These are phyloP conservation scores for Thalassarche chlororhynchos DNA, from an alignment of 2,113 vertebrate genomes.

Conservation along the genomic window DNA sequence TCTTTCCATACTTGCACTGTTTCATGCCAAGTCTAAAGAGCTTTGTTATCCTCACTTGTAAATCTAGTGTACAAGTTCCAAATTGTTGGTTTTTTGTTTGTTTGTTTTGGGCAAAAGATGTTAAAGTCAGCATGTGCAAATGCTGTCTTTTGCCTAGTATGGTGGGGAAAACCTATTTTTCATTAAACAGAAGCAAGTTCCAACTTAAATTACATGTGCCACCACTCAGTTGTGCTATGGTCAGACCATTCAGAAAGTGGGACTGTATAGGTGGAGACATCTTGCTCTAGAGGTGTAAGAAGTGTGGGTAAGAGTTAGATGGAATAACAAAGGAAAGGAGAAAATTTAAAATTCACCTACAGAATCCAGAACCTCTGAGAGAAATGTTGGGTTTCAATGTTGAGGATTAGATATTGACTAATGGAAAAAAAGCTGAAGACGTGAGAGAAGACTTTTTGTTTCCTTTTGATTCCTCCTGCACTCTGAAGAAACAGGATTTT, in stretches of 20 bases:
- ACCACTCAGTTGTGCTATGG: background rate
- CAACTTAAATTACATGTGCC: background rate
- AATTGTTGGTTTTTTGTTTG: background rate
- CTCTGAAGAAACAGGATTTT: background rate
- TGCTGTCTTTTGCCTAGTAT: background rate
- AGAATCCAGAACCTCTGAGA: background rate
- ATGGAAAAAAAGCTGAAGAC: background rate
- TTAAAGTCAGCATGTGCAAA: background rate
- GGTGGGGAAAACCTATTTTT: background rate
- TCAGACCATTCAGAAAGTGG: background rate
- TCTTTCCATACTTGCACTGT: background rate
- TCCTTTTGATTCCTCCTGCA: background rate
- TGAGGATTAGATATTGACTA: background rate
- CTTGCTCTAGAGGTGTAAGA: background rate
- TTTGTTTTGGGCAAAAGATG: background rate
- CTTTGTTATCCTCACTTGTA: background rate
- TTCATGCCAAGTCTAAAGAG: background rate
- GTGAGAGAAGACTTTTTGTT: background rate
- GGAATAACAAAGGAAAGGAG: background rate
- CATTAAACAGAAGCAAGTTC: background rate
- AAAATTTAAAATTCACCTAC: background rate
- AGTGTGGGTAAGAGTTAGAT: background rate
- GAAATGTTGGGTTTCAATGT: background rate
- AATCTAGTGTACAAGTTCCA: background rate
- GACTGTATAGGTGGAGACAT: background rate